phyloP scores from a whole-genome alignment of 2,797 vertebrate genomes.

The Sciaenops ocellatus region DNA sequence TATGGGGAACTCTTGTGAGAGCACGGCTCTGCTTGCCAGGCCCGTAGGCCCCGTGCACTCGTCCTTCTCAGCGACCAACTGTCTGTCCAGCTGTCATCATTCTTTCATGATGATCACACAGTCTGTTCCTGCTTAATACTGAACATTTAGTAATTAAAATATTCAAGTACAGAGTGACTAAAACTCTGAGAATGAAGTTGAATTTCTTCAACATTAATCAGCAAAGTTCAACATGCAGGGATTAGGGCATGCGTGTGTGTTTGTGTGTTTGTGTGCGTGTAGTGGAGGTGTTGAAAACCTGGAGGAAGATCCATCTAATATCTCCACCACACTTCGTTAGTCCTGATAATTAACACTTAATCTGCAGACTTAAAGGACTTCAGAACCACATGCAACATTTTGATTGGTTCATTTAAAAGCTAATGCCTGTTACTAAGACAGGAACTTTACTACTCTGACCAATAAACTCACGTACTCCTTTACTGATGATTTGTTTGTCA shows the following conservation, averaged over 20 bases:
- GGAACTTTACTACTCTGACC: constrained; percentile 2
- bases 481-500: neutral
- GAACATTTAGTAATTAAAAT: constrained; percentile 5
- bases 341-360: constrained; percentile 61
- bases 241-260: constrained; percentile 4
- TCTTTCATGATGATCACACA: constrained; percentile 20
- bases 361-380: constrained; percentile 43
- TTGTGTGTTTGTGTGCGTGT: constrained; percentile 13
- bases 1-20: constrained; percentile 11
- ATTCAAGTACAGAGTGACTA: neutral
- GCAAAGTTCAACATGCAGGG: constrained; percentile 4
- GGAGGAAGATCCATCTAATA: constrained; percentile 49
- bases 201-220: constrained; percentile 6
- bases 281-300: constrained; percentile 26
- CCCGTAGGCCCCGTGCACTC: constrained; percentile 24
- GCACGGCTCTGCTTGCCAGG: constrained; percentile 35
- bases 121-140: constrained; percentile 14
- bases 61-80: constrained; percentile 41
- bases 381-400: constrained; percentile 26
- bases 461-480: neutral
- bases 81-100: constrained; percentile 51
- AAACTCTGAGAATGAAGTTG: neutral
- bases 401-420: constrained; percentile 40
- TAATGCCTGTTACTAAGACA: constrained; percentile 19
- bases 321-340: constrained; percentile 55